These are phyloP conservation scores for Benthochromis sp. DNA, from an alignment of 2,113 vertebrate species.

Conservation along the genomic window DNA sequence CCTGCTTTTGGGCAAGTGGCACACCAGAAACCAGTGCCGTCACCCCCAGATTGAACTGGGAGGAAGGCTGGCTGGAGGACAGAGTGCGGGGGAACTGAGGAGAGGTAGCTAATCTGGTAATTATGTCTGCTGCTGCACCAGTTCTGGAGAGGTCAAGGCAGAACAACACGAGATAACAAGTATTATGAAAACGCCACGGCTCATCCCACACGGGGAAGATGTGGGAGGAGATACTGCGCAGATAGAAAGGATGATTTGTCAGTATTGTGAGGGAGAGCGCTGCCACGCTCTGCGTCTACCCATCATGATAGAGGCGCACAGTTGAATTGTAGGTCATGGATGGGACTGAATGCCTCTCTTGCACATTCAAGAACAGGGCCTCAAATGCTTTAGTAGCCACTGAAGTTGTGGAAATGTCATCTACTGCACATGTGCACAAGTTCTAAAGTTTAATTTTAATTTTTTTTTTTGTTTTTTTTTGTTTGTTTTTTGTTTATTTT, in stretches of 20 bases:
- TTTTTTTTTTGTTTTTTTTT: too few relatives aligned
- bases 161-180: slow-evolving; percentile 30
- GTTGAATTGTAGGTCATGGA: not conserved
- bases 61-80: not conserved
- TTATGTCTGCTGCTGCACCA: not conserved
- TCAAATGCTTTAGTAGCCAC: not conserved
- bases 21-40: slow-evolving; percentile 18
- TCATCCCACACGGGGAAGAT: not conserved
- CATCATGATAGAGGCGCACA: not conserved
- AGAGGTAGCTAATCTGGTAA: slow-evolving; percentile 46
- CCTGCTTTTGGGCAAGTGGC: slow-evolving; percentile 9
- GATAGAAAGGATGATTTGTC: not conserved
- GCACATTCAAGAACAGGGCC: not conserved
- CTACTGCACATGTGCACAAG: not conserved
- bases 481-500: too few relatives aligned
- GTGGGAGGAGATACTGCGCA: not conserved
- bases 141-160: slow-evolving; percentile 12
- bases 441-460: not conserved
- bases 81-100: not conserved
- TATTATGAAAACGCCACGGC: slow-evolving; percentile 31
- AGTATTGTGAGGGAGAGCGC: not conserved
- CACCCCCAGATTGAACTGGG: not conserved
- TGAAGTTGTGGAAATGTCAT: not conserved
- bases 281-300: not conserved
- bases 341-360: not conserved